These are phyloP conservation scores for Noctua comes DNA, from an alignment of 2,888 invertebrate species.

Conservation along the genomic window DNA sequence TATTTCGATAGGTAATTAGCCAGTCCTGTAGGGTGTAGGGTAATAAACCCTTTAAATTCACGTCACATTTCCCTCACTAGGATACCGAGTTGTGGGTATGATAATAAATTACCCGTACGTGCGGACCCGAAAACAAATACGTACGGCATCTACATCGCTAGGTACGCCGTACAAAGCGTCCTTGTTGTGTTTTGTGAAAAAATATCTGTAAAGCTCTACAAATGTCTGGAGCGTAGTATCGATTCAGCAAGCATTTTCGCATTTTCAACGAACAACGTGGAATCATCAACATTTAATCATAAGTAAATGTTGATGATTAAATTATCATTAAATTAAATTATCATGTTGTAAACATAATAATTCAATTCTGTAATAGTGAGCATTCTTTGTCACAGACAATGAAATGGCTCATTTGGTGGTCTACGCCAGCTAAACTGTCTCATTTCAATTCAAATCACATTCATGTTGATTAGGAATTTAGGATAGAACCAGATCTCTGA, in stretches of 20 bases:
- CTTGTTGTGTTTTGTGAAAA: neutral
- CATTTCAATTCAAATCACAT: neutral
- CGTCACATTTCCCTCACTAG: slow-evolving; percentile 8
- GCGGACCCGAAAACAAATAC: slow-evolving; percentile 32
- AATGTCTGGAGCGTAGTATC: slow-evolving; percentile 4
- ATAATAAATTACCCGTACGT: slow-evolving; percentile 44
- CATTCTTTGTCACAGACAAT: neutral
- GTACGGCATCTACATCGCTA: neutral
- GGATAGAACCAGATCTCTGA: neutral
- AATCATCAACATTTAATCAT: neutral
- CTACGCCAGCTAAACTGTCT: neutral
- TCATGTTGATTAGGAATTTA: neutral
- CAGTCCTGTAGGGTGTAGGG: neutral
- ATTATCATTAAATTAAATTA: no score
- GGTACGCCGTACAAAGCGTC: neutral
- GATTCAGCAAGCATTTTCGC: neutral
- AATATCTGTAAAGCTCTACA: neutral
- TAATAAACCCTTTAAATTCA: slow-evolving; percentile 8
- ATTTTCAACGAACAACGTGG: neutral
- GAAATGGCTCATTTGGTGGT: neutral
- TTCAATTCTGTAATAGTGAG: neutral
- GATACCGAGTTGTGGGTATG: slow-evolving; percentile 23
- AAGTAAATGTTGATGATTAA: no score
- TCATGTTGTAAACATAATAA: slow-evolving; percentile 5
- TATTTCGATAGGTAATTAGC: neutral